Evolutionary conservation across 2,113 vertebrate genomes (phyloP).

Genomic region (Poeciliopsis turrubarensis): DNA sequence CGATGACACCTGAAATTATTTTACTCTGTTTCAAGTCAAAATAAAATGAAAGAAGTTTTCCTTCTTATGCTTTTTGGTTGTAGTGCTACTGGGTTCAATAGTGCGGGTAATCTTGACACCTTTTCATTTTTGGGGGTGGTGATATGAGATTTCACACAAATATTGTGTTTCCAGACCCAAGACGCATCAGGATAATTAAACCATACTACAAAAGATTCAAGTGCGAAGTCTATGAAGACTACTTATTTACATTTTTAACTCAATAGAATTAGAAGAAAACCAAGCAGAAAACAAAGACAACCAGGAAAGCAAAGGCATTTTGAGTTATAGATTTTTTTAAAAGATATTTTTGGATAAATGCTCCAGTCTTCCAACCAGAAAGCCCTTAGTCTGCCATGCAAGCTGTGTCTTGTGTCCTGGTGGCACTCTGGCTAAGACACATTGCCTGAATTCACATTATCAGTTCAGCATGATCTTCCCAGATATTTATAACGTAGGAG

Average conservation of each 20-base stretch:
- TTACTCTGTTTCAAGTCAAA: constrained; percentile 29
- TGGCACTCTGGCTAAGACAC: not conserved
- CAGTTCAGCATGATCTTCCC: not conserved
- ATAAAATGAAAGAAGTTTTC: not conserved
- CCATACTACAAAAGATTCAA: not conserved
- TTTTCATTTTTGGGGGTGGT: no score
- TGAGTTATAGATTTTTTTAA: not conserved
- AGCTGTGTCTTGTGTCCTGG: constrained; percentile 6
- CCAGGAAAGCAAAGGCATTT: not conserved
- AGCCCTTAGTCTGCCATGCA: not conserved
- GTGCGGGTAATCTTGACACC: no score
- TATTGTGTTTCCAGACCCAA: not conserved
- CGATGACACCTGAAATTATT: constrained; percentile 36
- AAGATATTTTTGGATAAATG: constrained; percentile 8
- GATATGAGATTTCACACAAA: not conserved
- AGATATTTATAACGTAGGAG: not conserved
- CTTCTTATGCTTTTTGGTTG: constrained; percentile 3
- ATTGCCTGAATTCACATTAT: not conserved
- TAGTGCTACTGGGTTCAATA: not conserved
- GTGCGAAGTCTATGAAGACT: not conserved
- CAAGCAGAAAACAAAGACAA: not conserved
- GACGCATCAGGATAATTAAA: not conserved
- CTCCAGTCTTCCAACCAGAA: constrained; percentile 11
- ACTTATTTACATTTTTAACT: not conserved
- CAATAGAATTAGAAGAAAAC: not conserved